Evolutionary conservation across 2,113 vertebrate species (phyloP), one percentile per base, ranked within the genome.

Genomic region (Cryptomyrus ogoouensis): DNA sequence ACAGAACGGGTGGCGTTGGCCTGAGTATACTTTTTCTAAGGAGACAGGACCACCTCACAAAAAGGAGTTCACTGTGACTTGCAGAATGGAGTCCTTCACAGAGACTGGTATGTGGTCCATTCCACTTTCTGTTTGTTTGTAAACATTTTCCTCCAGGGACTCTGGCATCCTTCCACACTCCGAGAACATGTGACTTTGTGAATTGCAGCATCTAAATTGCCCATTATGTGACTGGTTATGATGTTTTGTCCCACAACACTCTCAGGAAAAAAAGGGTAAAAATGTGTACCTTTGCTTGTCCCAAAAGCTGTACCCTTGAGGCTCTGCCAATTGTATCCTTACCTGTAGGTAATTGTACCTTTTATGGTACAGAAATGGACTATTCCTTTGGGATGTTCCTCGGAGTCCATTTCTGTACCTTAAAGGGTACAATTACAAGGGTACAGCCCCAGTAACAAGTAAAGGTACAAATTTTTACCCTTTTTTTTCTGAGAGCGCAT

Each of bases 21-120:
- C 98, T 1, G 97, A 98, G 50, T 98, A 98, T 93, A 94, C 95
- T 1, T 91, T 97, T 91, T 94, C 96, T 58, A 93, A 93, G 90
- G 97, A 98, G 92, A 92, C 95, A 17, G 97, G 97, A 80, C 97
- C 97, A 0, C 95, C 96, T 85, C 97, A 97, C 93, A 96, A 95
- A 93, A 97, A 95, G 92, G 96, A 98, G 89, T 98, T 97, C 93
- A 97, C 97, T 1, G 94, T 98, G 9, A 97, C 94, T n/a, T 98
- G 97, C 93, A 94, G 94, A 49, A 90, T 98, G 91, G 97, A 97
- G 91, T 95, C 94, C 4, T 95, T 97, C 90, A 93, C 96, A 91
- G 97, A 98, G 95, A 97, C 96, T 17, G 97, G 97, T 98, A 93
- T 0, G 77, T 91, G 15, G 9, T 49, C 83, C 83, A n/a, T 84